Base-by-base conservation (phyloP, 2,888 invertebrate species). In the Muscina levida region DNA sequence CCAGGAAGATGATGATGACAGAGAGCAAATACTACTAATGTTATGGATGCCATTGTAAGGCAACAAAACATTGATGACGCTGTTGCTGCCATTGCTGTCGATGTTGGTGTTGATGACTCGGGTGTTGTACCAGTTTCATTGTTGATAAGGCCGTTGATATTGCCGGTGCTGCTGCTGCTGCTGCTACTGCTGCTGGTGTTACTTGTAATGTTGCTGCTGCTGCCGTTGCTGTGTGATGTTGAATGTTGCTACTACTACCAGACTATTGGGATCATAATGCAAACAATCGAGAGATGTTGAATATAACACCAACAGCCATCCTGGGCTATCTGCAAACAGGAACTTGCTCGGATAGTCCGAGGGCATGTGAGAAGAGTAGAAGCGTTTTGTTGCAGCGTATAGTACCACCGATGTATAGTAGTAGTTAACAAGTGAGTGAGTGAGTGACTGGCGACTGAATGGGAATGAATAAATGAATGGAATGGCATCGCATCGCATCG, bases 391-490 rank as follows among this genome's bases (percentile, higher is more conserved):
- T n/a, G n/a, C n/a, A n/a, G n/a, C n/a, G n/a, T n/a, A n/a, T n/a
- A n/a, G n/a, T n/a, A n/a, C n/a, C n/a, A n/a, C n/a, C n/a, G n/a
- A n/a, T n/a, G 37, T 57, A 77, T 65, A 80, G 57, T 22, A 62
- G n/a, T 39, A 62, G 81, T 81, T 81, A 81, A 77, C 74, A 81
- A 81, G 67, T 80, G 80, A 80, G 68, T 80, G n/a, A 31, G 31
- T 56, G 77, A 80, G 70, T 77, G 77, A 81, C 51, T 77, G 62
- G 19, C 22, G 11, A 17, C 59, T 59, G 39, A 62, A 62, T 62
- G 42, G 37, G 39, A 62, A 62, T 62, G 74, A 81, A 67, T 74
- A 56, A 77, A 77, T 72, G 77, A 75, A 79, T 70, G 70, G 72
- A 62, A 62, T 62, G 62, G 42, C 62, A 56, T 17, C 22, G 42